phyloP scores from a whole-genome alignment of 1,140 invertebrate species.

The Lasaia peninsularis region DNA sequence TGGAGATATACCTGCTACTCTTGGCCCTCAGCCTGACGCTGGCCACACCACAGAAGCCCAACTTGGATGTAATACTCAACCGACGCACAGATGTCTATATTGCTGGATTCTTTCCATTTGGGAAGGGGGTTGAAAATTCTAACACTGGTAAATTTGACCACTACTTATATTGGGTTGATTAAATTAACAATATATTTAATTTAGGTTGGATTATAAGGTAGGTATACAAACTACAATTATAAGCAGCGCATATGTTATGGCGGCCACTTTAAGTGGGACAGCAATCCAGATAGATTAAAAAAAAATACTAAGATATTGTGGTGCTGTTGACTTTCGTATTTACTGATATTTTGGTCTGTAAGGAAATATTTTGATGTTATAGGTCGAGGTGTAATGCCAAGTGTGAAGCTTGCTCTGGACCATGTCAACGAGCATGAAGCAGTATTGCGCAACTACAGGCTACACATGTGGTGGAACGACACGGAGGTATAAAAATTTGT shows the following conservation, averaged over 20 bases:
- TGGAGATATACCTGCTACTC: constrained; percentile 29
- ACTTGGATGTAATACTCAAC: constrained; percentile 70
- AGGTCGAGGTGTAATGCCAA: constrained; percentile 94
- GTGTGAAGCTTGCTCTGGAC: constrained; percentile 92
- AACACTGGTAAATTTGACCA: constrained; percentile 76
- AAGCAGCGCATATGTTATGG: too few relatives aligned
- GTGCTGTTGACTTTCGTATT: too few relatives aligned
- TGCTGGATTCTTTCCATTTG: constrained; percentile 94
- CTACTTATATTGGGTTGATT: too few relatives aligned
- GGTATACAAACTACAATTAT: too few relatives aligned
- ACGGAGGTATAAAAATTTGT: constrained; percentile 85
- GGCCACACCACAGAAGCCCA: constrained; percentile 66
- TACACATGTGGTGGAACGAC: constrained; percentile 97
- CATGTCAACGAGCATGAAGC: constrained; percentile 94
- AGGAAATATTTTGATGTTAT: constrained; percentile 65
- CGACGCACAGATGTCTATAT: constrained; percentile 87
- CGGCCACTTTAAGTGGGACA: too few relatives aligned
- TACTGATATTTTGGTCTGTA: too few relatives aligned
- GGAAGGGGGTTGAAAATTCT: constrained; percentile 84
- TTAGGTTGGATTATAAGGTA: too few relatives aligned
- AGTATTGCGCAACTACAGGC: constrained; percentile 89
- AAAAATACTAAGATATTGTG: too few relatives aligned
- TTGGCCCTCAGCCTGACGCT: constrained; percentile 29
- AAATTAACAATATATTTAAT: too few relatives aligned
- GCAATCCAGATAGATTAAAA: too few relatives aligned